Percentiles rank a stretch among this genome's conserved stretches.
Evolutionary conservation across 2,888 invertebrate genomes (phyloP).

Genomic region (Magallana nippona): DNA sequence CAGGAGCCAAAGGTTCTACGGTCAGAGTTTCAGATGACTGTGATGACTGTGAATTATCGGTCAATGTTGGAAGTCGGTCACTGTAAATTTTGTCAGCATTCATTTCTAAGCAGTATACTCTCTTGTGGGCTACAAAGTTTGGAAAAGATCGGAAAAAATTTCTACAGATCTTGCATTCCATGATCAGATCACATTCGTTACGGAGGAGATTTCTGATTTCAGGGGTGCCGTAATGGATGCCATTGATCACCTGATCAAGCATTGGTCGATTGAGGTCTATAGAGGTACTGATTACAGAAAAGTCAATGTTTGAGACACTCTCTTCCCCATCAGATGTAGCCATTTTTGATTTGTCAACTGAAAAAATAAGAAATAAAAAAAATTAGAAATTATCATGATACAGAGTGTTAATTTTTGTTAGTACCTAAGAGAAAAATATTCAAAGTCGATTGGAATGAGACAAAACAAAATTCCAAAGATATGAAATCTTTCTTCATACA

Average conservation of each 20-base stretch:
- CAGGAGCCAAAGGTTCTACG: conserved; percentile 67
- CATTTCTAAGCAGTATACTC: conserved; percentile 86
- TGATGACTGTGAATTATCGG: conserved; percentile 27
- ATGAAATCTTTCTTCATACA: too few relatives aligned
- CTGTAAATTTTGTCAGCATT: conserved; percentile 24
- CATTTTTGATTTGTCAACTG: conserved; percentile 35
- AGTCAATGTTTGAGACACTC: conserved; percentile 62
- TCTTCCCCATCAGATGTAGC: conserved; percentile 46
- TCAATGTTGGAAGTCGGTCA: neutral
- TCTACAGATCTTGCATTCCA: conserved; percentile 93
- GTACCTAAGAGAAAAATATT: too few relatives aligned
- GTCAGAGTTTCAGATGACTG: conserved; percentile 66
- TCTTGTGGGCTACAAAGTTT: conserved; percentile 94
- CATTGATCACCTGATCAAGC: conserved; percentile 84
- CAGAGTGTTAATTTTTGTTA: neutral
- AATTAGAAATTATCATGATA: neutral
- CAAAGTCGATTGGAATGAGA: too few relatives aligned
- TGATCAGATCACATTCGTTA: conserved; percentile 92
- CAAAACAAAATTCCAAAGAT: too few relatives aligned
- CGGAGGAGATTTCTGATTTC: conserved; percentile 87
- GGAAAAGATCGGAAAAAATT: conserved; percentile 92
- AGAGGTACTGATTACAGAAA: conserved; percentile 69
- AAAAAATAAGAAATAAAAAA: neutral
- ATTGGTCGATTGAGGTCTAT: conserved; percentile 67
- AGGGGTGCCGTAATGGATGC: conserved; percentile 87